These are phyloP conservation scores for Solenodon paradoxus DNA, from an alignment of 2,113 vertebrate genomes.

Conservation along the genomic window DNA sequence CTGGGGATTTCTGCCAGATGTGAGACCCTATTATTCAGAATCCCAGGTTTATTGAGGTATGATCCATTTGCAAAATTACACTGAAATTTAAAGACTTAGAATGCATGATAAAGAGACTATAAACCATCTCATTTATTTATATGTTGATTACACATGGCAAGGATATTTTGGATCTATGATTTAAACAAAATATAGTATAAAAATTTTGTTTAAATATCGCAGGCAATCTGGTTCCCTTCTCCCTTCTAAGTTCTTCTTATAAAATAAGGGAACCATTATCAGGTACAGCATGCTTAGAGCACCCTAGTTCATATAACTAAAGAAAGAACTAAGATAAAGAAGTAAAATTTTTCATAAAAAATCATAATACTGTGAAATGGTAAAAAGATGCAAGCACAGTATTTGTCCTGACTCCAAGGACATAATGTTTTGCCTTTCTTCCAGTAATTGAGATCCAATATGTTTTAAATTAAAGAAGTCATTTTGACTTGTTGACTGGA, in stretches of 20 bases:
- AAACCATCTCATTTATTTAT: too few species aligned
- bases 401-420: neutral
- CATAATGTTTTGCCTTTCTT: neutral
- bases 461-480: neutral
- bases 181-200: too few species aligned
- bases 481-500: neutral
- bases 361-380: neutral
- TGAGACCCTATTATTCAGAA: neutral
- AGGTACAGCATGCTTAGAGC: neutral
- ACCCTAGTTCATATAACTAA: neutral
- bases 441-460: neutral
- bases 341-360: neutral
- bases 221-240: neutral
- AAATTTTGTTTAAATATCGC: too few species aligned
- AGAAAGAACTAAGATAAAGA: neutral
- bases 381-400: neutral
- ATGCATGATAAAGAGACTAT: too few species aligned
- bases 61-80: too few species aligned
- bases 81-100: too few species aligned
- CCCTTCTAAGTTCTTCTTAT: neutral
- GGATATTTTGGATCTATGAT: too few species aligned
- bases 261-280: neutral
- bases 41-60: too few species aligned
- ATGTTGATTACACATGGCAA: too few species aligned
- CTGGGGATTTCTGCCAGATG: neutral